These are phyloP conservation scores for Eremophila alpestris DNA, from an alignment of 2,797 vertebrate species.

Conservation along the genomic window DNA sequence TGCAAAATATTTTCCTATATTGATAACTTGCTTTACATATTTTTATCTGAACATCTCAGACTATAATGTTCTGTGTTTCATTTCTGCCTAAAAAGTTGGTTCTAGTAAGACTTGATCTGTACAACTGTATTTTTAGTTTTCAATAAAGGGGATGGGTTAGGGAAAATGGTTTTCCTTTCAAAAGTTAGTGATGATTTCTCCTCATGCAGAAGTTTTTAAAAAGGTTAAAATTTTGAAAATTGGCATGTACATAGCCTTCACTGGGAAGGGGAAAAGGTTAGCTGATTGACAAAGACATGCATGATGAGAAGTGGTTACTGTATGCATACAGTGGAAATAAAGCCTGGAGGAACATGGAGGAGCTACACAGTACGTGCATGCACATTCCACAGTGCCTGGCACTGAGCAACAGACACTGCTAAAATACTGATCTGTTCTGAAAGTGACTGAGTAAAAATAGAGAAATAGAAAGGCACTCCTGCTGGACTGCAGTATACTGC, in stretches of 20 bases:
- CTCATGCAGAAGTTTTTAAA: constrained; percentile 49
- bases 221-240: not conserved
- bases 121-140: not conserved
- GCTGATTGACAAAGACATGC: constrained; percentile 58
- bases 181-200: constrained; percentile 41
- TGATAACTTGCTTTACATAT: not conserved
- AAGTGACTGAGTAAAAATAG: constrained; percentile 55
- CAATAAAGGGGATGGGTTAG: not conserved
- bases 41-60: constrained; percentile 1
- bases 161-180: not conserved
- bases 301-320: constrained; percentile 49
- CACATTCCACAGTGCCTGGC: constrained; percentile 22
- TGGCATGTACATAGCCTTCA: not conserved
- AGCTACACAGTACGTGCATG: constrained; percentile 44
- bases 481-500: not conserved
- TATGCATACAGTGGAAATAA: constrained; percentile 55
- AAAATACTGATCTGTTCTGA: constrained; percentile 62
- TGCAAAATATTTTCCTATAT: not conserved
- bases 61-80: not conserved
- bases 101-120: not conserved
- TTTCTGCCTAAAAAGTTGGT: not conserved
- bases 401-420: constrained; percentile 13
- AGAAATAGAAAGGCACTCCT: not conserved
- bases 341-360: constrained; percentile 30
- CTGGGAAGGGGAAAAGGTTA: constrained; percentile 18